Percentiles rank a stretch among this genome's conserved stretches.
These are phyloP conservation scores for Caenorhabditis sp. DNA, from an alignment of 2,888 invertebrate genomes.

Conservation along the genomic window DNA sequence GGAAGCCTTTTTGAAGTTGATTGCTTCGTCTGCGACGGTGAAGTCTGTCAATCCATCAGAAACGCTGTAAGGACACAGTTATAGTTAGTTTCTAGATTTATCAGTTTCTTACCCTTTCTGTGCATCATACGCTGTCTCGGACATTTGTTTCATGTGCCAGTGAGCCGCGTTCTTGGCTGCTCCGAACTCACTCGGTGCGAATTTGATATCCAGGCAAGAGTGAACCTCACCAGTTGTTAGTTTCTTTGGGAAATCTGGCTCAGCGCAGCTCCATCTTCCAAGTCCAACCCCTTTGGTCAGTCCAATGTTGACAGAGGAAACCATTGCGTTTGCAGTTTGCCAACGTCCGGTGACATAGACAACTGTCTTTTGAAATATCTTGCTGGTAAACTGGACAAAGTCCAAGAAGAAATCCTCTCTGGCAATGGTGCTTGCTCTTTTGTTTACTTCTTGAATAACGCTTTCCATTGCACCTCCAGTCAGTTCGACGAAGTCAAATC, in stretches of 20 bases:
- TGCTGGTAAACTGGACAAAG: constrained; percentile 63
- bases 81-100: background rate
- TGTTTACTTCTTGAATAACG: constrained; percentile 51
- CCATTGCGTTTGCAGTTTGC: constrained; percentile 74
- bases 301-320: constrained; percentile 63
- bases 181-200: constrained; percentile 46
- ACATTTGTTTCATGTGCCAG: constrained; percentile 50
- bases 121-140: background rate
- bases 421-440: constrained; percentile 67
- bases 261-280: constrained; percentile 70
- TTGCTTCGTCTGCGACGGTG: constrained; percentile 27
- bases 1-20: constrained; percentile 34
- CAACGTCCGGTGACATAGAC: constrained; percentile 75
- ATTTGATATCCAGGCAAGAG: constrained; percentile 34
- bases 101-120: constrained; percentile 21
- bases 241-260: constrained; percentile 68
- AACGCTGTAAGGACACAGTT: constrained; percentile 2
- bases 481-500: constrained; percentile 77
- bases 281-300: constrained; percentile 72
- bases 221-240: constrained; percentile 30
- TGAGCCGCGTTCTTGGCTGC: constrained; percentile 43
- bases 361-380: constrained; percentile 50
- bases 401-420: constrained; percentile 75
- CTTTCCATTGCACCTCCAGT: constrained; percentile 77
- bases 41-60: constrained; percentile 28